Evolutionary conservation across 1,140 invertebrate species (phyloP), one percentile per base, ranked within the genome.

Genomic region (Euwallacea fornicatus): DNA sequence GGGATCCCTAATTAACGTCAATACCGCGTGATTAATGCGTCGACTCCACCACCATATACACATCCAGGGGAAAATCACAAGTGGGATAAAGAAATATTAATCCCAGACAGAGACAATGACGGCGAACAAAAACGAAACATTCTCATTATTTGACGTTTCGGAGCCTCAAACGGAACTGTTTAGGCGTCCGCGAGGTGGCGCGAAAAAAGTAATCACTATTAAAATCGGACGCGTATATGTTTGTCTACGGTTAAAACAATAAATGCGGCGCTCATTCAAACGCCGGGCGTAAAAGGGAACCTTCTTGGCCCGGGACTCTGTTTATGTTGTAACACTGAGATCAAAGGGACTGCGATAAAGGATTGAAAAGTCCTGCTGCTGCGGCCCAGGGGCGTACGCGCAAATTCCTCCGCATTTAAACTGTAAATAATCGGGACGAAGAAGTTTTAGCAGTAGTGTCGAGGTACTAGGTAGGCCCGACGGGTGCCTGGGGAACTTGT

Each of bases 181-280:
- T 47, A 61, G 8, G 53, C 53, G 65, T 66, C 65, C 64, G 61
- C 13, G 50, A 67, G 56, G 59, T 59, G 56, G 66, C 54, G 56
- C 42, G 46, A 68, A 68, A 68, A 68, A 68, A 66, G 66, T 68
- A 68, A 68, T 68, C 66, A 60, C 56, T 68, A 68, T 68, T 68
- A 68, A 68, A 68, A 68, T 68, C 66, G 66, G 55, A 47, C 66
- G 66, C 56, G 66, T 68, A 60, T 66, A 54, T 68, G 66, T 68
- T 68, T 68, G 66, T 68, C 55, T 47, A 68, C 58, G 42, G 56
- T 43, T 68, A 68, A 68, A 68, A 68, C 66, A 68, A 68, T 68
- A 68, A 68, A 68, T 61, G 66, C 66, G 66, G 66, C 65, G 44
- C 58, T 42, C 56, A 68, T 60, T 68, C 56, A 61, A 41, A 59